A percentile compares a stretch with the other conserved stretches of the same genome.
These are phyloP conservation scores for Aphidius colemani DNA, from an alignment of 2,888 invertebrate genomes.

Conservation along the genomic window DNA sequence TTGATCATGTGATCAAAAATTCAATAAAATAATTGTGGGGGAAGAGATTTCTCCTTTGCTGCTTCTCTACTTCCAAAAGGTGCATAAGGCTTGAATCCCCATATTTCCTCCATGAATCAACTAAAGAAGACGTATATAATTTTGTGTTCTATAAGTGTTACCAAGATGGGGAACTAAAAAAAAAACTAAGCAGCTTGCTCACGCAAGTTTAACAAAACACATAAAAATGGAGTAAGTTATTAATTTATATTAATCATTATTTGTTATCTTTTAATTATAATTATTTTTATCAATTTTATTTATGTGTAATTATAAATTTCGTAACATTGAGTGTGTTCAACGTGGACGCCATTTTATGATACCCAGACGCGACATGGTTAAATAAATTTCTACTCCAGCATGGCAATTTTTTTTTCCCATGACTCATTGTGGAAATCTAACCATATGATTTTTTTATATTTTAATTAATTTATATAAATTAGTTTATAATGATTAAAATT, in stretches of 20 bases:
- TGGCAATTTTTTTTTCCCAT: not conserved
- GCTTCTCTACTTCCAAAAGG: not conserved
- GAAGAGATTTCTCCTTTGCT: not conserved
- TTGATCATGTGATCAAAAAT: no score
- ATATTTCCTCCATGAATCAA: conserved; percentile 56
- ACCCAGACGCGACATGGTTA: not conserved
- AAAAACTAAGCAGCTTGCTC: conserved; percentile 65
- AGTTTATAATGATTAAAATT: no score
- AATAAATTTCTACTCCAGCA: no score
- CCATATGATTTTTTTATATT: no score
- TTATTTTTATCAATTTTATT: not conserved
- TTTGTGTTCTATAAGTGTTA: conserved; percentile 58
- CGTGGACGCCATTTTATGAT: conserved; percentile 45
- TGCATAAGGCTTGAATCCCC: conserved; percentile 21
- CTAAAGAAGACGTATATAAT: conserved; percentile 54
- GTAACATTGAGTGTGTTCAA: not conserved
- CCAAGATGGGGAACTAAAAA: conserved; percentile 76
- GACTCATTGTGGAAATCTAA: no score
- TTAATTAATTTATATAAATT: no score
- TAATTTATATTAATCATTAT: conserved; percentile 33
- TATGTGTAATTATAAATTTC: not conserved
- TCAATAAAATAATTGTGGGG: no score
- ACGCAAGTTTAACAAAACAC: conserved; percentile 74
- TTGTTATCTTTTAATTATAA: conserved; percentile 10
- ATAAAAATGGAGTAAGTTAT: conserved; percentile 72